A percentile compares a stretch with the other conserved stretches of the same genome.
phyloP scores from a whole-genome alignment of 2,888 invertebrate species.

The Athetis lepigone region DNA sequence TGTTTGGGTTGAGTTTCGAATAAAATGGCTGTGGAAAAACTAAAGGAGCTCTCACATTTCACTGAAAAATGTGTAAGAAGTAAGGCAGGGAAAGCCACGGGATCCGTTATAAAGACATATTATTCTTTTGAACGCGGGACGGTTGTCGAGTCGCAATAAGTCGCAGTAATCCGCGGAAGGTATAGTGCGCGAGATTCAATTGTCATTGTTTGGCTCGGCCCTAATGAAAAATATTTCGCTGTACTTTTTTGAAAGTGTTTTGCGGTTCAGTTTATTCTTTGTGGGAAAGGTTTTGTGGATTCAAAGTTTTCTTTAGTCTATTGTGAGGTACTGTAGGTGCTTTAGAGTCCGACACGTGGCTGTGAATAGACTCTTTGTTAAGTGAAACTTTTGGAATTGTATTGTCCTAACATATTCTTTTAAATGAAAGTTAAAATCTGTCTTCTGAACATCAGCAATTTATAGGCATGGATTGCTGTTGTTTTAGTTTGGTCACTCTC shows the following conservation, averaged over 20 bases:
- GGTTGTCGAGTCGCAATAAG: conserved; percentile 84
- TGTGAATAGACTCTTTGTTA: conserved; percentile 9
- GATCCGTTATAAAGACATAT: conserved; percentile 87
- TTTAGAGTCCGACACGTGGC: conserved; percentile 15
- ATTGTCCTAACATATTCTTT: background rate
- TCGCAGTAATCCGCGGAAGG: conserved; percentile 86
- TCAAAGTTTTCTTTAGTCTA: conserved; percentile 36
- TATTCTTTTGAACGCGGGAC: conserved; percentile 88
- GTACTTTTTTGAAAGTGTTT: conserved; percentile 77
- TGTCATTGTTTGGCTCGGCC: conserved; percentile 80
- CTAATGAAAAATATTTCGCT: conserved; percentile 89
- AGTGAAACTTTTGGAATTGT: background rate
- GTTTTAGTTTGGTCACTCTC: no score
- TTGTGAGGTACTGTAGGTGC: conserved; percentile 48
- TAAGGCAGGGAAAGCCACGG: conserved; percentile 81
- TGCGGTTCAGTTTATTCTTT: conserved; percentile 60
- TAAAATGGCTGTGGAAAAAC: conserved; percentile 64
- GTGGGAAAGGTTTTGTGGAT: conserved; percentile 44
- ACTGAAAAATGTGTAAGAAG: conserved; percentile 88
- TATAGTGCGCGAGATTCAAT: conserved; percentile 83
- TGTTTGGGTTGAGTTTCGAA: conserved; percentile 66
- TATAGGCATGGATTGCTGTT: no score
- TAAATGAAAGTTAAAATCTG: background rate
- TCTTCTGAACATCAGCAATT: no score
- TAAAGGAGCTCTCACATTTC: conserved; percentile 86